Base-by-base conservation (phyloP, 2,888 invertebrate genomes). In the Dasypogon diadema region DNA sequence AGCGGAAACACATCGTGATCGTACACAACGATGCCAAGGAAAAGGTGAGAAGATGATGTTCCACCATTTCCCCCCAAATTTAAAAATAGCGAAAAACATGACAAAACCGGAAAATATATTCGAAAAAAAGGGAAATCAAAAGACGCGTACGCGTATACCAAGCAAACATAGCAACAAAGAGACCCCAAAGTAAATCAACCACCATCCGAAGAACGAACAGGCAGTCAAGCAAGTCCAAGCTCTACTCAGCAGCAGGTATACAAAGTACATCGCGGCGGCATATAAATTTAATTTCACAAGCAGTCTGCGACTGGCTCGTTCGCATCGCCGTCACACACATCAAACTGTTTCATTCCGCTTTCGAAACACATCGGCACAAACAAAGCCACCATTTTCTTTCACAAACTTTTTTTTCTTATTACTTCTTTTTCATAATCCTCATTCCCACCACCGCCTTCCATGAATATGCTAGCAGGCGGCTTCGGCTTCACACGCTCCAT, bases 141-240 rank as follows among this genome's bases (percentile, higher is more conserved):
- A 70, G 48, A 22, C 12, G 37, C 16, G 22, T 54, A 68, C 70
- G 54, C 30, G 37, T 46, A n/a, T 46, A n/a, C 10, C 5, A 24
- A 54, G 51, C 70, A 70, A 70, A 70, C 70, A 70, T 70, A 70
- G 70, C 70, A 70, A 70, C 70, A 70, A 54, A 24, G 68, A 8
- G n/a, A n/a, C n/a, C 48, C 70, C 14, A 48, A 34, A 70, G 21
- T 4, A 70, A 70, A 37, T 54, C 70, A 70, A 70, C 51, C 51
- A 22, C 51, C 30, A 18, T 21, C 1, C 70, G 10, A 14, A 46
- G 48, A n/a, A 24, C 65, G 26, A 21, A 21, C 48, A 42, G 16
- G 42, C 21, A 37, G 37, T 21, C 42, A 63, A 42, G 42, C 60
- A 60, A 60, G 30, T 60, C 58, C 58, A 8, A 16, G 58, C 51